Evolutionary conservation across 2,797 vertebrate genomes (phyloP).

Genomic region (Alectoris magna): DNA sequence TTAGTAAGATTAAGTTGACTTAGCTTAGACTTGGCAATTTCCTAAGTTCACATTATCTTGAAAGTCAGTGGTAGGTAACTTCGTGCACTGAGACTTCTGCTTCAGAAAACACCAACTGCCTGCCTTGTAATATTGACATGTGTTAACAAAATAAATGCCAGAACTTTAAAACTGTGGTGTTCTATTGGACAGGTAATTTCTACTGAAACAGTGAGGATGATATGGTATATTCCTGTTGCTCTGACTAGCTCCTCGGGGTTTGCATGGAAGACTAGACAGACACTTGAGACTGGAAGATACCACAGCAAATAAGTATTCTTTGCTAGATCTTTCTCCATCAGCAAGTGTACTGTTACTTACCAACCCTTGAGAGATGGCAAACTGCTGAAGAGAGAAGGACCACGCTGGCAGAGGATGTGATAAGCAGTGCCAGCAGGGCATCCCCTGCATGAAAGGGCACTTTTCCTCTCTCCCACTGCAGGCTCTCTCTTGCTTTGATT

Average conservation of each 20-base stretch:
- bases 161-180: background rate
- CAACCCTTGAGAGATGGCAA: too few relatives aligned
- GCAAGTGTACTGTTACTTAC: too few relatives aligned
- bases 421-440: too few relatives aligned
- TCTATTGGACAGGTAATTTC: background rate
- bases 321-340: background rate
- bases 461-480: too few relatives aligned
- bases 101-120: background rate
- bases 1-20: background rate
- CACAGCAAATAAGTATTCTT: background rate
- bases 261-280: background rate
- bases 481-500: too few relatives aligned
- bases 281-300: background rate
- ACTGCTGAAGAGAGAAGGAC: too few relatives aligned
- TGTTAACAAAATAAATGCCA: background rate
- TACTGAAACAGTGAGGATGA: background rate
- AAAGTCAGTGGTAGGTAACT: background rate
- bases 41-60: background rate
- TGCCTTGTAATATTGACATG: background rate
- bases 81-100: background rate
- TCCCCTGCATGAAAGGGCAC: too few relatives aligned
- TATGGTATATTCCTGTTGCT: background rate
- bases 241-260: background rate
- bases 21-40: background rate
- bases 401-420: too few relatives aligned